Evolutionary conservation across 64 coral and sea anemone genomes (phyloP).

Genomic region (Hydrozoanthus tunicans): DNA sequence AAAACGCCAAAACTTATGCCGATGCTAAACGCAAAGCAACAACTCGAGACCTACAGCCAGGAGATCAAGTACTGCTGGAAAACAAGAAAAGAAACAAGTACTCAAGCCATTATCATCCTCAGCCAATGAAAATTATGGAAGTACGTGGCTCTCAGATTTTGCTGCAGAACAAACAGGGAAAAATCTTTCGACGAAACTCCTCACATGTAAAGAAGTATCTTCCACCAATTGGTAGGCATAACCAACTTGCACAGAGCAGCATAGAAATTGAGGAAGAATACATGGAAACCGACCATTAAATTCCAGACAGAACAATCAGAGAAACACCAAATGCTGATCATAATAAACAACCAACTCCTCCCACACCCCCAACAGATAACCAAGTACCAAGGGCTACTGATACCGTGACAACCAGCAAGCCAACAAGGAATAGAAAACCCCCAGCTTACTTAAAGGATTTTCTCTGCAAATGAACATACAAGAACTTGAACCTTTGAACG

Average conservation of each 20-base stretch:
- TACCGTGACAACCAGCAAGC: background rate
- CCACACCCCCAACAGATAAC: background rate
- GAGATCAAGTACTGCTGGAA: conserved; percentile 42
- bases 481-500: no score
- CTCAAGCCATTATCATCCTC: background rate
- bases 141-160: conserved; percentile 22
- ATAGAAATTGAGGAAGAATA: no score
- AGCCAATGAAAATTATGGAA: conserved; percentile 10
- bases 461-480: background rate
- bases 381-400: background rate
- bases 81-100: conserved; percentile 43
- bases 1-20: background rate
- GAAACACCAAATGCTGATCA: no score
- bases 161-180: background rate
- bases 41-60: background rate
- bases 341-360: no score
- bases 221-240: background rate
- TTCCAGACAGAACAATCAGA: no score
- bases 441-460: background rate
- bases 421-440: background rate
- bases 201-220: conserved; percentile 8
- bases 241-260: background rate
- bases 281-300: no score
- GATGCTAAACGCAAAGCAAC: conserved; percentile 25
- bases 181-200: background rate